Base-by-base conservation (phyloP, 1,140 invertebrate genomes). In the Megalopta genalis region DNA sequence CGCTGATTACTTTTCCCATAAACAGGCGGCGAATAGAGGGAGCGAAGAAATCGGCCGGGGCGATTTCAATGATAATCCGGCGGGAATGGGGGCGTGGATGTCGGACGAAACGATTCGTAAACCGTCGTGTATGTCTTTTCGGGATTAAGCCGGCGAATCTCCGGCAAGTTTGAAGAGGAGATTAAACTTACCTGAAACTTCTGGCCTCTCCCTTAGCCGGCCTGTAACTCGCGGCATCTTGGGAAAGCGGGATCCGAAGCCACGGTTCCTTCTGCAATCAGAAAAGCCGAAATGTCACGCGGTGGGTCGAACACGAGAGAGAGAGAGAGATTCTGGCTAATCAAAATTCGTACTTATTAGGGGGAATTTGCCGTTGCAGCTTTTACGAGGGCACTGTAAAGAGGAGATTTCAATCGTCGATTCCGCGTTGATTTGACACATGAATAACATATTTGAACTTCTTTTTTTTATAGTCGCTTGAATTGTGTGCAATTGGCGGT, bases 81-180 rank as follows among this genome's bases (percentile, higher is more conserved):
- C 25, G 39, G 32, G 71, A 78, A 71, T 23, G 60, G 54, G 49
- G 32, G 49, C 37, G 46, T 46, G 23, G 69, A 78, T 65, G 69
- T 46, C 69, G 68, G 16, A 27, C 49, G 46, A 73, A 78, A 64
- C 77, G 69, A 78, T 79, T 54, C 46, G 57, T 82, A 83, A 88
- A 87, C 79, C 77, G 63, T 65, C 63, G 42, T 73, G 80, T 84
- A 77, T 77, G 77, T 79, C 75, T 68, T 77, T 73, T 81, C 57
- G 59, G 70, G 72, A 85, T 85, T 81, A 78, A 85, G 60, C 64
- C 73, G 67, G 75, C 63, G 68, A 81, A 76, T 77, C 71, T 21
- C 25, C 14, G n/a, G 25, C 32, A 68, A 80, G 72, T 80, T 80
- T 76, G 25, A 57, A 14, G 39, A 80, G 66, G 66, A 32, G 54